phyloP scores from a whole-genome alignment of 2,113 vertebrate genomes.

The Lycaon pictus region DNA sequence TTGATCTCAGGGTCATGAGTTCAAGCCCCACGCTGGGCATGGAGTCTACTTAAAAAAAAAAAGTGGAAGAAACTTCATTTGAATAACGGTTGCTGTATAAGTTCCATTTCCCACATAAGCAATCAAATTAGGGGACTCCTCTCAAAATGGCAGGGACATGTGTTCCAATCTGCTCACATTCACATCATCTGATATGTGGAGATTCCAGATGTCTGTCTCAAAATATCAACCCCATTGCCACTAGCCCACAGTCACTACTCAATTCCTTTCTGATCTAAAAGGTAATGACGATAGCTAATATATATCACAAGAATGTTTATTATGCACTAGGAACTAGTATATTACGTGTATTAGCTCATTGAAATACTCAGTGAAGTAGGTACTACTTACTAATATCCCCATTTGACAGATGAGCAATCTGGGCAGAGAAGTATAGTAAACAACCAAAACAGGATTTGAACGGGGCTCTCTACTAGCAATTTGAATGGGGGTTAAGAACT shows the following conservation, averaged over 20 bases:
- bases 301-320: not conserved
- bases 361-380: not conserved
- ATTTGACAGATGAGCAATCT: not conserved
- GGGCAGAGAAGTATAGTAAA: not conserved
- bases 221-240: not conserved
- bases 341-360: not conserved
- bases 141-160: not conserved
- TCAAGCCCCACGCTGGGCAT: not conserved
- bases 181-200: not conserved
- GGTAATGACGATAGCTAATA: not conserved
- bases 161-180: not conserved
- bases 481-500: not conserved
- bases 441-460: not conserved
- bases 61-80: slow-evolving; percentile 44
- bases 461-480: not conserved
- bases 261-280: not conserved
- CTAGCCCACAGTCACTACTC: not conserved
- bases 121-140: not conserved
- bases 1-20: not conserved
- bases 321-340: not conserved
- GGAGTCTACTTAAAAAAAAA: not conserved
- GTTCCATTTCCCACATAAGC: not conserved
- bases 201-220: not conserved
- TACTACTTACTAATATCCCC: not conserved
- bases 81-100: not conserved